Conservation (phyloP, 2,113 vertebrate genomes). For the Colossoma macropomum region DNA sequence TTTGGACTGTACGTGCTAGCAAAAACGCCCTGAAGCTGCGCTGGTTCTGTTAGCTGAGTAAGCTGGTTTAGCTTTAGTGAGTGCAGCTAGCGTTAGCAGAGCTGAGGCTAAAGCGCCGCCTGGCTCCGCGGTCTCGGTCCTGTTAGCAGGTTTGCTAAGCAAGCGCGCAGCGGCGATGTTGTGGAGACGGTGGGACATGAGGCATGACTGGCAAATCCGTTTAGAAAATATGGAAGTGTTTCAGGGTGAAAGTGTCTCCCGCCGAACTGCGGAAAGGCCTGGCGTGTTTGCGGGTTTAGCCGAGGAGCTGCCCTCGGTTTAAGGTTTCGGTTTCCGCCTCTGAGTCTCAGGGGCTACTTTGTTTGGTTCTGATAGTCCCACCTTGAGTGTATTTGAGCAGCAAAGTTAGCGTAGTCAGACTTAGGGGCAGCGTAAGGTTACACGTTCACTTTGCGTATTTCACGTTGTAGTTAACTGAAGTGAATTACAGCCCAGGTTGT, state of each 20-base stretch:
- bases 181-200: neutral
- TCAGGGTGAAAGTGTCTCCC: neutral
- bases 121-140: neutral
- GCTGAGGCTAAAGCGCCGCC: neutral
- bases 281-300: neutral
- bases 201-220: neutral
- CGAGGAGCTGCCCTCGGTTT: neutral
- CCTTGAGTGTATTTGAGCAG: neutral
- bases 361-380: neutral
- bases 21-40: too few relatives aligned
- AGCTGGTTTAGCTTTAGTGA: neutral
- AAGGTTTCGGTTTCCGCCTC: slow-evolving; percentile 1
- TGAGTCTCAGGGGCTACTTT: neutral
- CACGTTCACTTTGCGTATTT: too few relatives aligned
- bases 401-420: too few relatives aligned
- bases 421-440: too few relatives aligned
- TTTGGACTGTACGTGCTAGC: too few relatives aligned
- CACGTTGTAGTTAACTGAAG: too few relatives aligned
- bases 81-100: neutral
- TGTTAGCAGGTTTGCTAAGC: neutral
- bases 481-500: too few relatives aligned
- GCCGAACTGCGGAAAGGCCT: neutral
- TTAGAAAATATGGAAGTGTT: neutral
- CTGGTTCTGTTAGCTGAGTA: too few relatives aligned
- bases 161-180: neutral